Conservation (phyloP, 2,113 vertebrate genomes). For the Myiagra hebetior region DNA sequence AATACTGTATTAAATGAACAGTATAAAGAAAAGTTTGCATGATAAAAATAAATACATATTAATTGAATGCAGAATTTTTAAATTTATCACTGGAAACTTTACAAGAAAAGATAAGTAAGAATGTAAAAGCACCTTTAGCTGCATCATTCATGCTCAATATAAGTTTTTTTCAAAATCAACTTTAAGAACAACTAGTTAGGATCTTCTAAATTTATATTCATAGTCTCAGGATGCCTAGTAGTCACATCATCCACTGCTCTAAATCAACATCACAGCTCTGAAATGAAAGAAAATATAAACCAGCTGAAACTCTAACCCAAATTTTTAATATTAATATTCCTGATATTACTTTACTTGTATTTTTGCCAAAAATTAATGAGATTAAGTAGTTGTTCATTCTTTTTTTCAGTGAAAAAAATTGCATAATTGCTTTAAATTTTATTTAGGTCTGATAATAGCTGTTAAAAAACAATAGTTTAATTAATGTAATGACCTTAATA, state of each 20-base stretch:
- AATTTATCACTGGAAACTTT: neutral
- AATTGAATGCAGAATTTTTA: neutral
- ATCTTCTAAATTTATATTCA: neutral
- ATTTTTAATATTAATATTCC: neutral
- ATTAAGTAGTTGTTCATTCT: neutral
- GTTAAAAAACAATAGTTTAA: neutral
- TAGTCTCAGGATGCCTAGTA: neutral
- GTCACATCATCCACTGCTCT: neutral
- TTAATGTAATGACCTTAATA: neutral
- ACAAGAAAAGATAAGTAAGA: neutral
- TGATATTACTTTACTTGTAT: neutral
- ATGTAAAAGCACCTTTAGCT: constrained; percentile 33
- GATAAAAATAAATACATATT: neutral
- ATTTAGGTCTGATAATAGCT: neutral
- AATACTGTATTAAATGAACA: constrained; percentile 36
- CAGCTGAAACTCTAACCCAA: neutral
- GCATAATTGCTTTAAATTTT: neutral
- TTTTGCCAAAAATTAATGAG: neutral
- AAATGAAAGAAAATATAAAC: neutral
- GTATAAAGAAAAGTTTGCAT: neutral
- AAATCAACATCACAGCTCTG: neutral
- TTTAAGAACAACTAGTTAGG: neutral
- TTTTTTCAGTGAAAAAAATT: neutral
- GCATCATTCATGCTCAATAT: neutral
- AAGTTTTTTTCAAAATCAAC: neutral